These are phyloP conservation scores for Mystacornis crossleyi DNA, from an alignment of 2,113 vertebrate genomes.

Conservation along the genomic window DNA sequence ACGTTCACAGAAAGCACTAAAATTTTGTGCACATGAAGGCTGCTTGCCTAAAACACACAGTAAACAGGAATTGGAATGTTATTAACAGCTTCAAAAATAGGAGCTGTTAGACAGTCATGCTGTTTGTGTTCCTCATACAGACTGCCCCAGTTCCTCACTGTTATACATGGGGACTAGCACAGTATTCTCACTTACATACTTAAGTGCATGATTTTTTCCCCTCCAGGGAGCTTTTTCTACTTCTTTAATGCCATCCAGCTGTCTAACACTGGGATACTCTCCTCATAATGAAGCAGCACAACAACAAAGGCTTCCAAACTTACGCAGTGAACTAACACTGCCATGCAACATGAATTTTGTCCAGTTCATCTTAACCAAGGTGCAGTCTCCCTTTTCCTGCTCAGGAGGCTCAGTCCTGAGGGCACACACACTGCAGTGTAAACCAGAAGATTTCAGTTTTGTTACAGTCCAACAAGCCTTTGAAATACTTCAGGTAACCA, in stretches of 20 bases:
- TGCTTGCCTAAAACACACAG: neutral
- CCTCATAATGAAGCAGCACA: neutral
- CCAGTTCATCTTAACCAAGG: neutral
- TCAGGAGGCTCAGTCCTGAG: neutral
- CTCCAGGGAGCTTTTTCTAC: neutral
- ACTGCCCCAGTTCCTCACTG: neutral
- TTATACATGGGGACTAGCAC: neutral
- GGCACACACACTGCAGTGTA: fast-evolving
- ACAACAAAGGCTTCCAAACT: neutral
- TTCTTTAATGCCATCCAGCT: neutral
- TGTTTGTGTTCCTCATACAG: neutral
- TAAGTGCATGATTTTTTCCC: neutral
- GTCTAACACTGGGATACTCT: neutral
- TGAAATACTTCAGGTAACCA: neutral
- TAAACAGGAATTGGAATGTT: neutral
- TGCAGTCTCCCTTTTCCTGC: neutral
- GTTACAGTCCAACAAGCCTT: neutral
- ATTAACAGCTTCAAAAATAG: neutral
- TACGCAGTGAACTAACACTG: neutral
- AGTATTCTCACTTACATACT: neutral
- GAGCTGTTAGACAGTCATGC: neutral
- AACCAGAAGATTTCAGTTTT: neutral
- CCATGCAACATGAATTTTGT: neutral
- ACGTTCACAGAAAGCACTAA: neutral
- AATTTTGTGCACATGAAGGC: neutral